These are phyloP conservation scores for Crotalus horridus DNA, from an alignment of 2,113 vertebrate genomes.

Conservation along the genomic window DNA sequence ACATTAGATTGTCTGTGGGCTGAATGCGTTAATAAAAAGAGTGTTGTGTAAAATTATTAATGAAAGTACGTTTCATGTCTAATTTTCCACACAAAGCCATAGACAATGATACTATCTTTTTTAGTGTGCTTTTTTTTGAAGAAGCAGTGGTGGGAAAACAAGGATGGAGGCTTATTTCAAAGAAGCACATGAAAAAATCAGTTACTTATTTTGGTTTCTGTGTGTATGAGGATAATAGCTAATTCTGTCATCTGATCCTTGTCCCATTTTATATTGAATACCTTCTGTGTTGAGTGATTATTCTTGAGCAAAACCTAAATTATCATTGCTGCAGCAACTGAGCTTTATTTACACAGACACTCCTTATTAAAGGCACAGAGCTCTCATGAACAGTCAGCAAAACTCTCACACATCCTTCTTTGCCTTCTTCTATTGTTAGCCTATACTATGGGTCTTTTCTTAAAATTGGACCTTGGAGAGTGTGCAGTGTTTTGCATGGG, in stretches of 20 bases:
- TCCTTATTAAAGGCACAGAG: slow-evolving; percentile 7
- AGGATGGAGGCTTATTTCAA: not conserved
- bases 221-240: not conserved
- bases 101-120: not conserved
- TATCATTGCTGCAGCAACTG: slow-evolving; percentile 32
- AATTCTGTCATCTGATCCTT: not conserved
- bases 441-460: slow-evolving; percentile 30
- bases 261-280: not conserved
- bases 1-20: not conserved
- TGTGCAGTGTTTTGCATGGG: slow-evolving; percentile 17
- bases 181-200: slow-evolving; percentile 16
- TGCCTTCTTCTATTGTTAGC: slow-evolving; percentile 14
- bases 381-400: slow-evolving; percentile 21
- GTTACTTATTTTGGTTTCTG: not conserved
- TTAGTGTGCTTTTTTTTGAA: not conserved
- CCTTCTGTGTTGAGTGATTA: slow-evolving; percentile 17
- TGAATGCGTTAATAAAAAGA: not conserved
- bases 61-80: not conserved
- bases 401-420: slow-evolving; percentile 32
- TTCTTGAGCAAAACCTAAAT: not conserved
- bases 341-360: not conserved
- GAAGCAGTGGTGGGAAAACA: not conserved
- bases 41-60: not conserved
- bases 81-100: slow-evolving; percentile 2
- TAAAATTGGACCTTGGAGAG: slow-evolving; percentile 16